Evolutionary conservation across 53 echinoderm and acorn worm species (phyloP).

Genomic region (Holothuria leucospilota): DNA sequence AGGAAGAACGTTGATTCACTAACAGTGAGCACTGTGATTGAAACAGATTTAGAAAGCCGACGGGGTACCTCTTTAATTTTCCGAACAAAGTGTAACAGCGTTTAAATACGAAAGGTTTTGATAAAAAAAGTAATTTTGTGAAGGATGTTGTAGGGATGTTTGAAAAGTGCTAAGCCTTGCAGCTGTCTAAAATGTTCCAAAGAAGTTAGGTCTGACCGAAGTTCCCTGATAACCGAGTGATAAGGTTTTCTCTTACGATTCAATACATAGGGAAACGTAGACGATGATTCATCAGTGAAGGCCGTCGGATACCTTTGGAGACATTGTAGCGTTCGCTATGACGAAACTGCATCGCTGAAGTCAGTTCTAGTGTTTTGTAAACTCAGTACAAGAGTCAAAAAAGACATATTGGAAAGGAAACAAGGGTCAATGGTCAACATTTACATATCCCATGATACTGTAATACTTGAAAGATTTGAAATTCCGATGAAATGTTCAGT

Average conservation of each 20-base stretch:
- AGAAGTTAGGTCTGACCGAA: neutral
- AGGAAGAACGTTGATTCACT: neutral
- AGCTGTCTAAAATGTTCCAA: neutral
- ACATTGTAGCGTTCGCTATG: neutral
- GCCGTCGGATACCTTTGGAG: neutral
- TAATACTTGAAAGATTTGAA: neutral
- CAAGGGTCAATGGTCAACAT: neutral
- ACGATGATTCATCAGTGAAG: neutral
- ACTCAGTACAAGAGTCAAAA: neutral
- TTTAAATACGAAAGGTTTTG: neutral
- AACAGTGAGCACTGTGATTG: neutral
- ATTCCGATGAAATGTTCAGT: neutral
- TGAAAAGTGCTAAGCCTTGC: neutral
- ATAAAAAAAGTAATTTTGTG: neutral
- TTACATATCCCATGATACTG: neutral
- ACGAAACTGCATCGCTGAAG: neutral
- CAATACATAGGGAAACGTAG: neutral
- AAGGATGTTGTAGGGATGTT: neutral
- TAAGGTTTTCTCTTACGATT: neutral
- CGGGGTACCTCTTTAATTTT: neutral
- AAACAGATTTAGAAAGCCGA: neutral
- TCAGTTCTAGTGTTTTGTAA: neutral
- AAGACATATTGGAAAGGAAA: neutral
- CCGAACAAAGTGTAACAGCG: neutral
- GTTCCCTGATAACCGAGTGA: neutral